Evolutionary conservation across 2,797 vertebrate genomes (phyloP).

Genomic region (Allobates femoralis): DNA sequence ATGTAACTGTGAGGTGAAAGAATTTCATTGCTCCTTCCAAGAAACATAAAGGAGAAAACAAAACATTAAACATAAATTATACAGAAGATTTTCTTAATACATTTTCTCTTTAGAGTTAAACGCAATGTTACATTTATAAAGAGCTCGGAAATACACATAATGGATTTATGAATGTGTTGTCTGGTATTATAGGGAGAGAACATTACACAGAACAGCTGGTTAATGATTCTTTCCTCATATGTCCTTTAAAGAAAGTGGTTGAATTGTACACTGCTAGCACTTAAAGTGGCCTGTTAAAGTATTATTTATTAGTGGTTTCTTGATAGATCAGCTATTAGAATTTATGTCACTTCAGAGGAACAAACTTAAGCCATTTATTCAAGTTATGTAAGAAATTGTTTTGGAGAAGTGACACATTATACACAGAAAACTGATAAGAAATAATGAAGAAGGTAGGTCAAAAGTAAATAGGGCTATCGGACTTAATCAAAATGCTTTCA

Average conservation of each 20-base stretch:
- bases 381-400: too few species aligned
- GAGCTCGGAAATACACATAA: conserved; percentile 1
- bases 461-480: too few species aligned
- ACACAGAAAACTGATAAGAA: too few species aligned
- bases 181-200: background rate
- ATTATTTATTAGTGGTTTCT: too few species aligned
- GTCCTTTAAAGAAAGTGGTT: background rate
- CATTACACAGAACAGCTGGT: background rate
- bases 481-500: too few species aligned
- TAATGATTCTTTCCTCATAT: background rate
- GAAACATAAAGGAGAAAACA: conserved; percentile 19
- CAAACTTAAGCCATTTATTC: too few species aligned
- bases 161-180: conserved; percentile 10
- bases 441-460: too few species aligned
- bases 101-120: conserved; percentile 16
- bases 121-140: conserved; percentile 21
- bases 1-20: conserved; percentile 27
- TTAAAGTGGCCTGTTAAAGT: too few species aligned
- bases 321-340: too few species aligned
- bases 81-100: background rate
- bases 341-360: too few species aligned
- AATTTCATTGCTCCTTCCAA: conserved; percentile 28
- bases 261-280: background rate
- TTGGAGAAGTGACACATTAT: too few species aligned
- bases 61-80: conserved; percentile 36